Conservation (phyloP, 1,140 invertebrate species). For the Archegozetes longisetosus region DNA sequence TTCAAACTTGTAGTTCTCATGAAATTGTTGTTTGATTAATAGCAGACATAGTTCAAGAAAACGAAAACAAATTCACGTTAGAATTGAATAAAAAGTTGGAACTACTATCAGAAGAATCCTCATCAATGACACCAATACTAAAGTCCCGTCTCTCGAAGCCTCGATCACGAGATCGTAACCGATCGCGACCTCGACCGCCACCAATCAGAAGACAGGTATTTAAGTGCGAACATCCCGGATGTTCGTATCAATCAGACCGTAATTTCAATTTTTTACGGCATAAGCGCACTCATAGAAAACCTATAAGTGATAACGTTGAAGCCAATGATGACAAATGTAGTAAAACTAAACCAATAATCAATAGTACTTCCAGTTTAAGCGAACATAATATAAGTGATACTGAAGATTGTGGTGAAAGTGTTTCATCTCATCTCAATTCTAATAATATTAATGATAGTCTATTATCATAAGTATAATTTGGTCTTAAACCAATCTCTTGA, state of each 20-base stretch:
- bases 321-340: not conserved
- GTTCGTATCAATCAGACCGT: conserved; percentile 11
- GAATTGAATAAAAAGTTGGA: not conserved
- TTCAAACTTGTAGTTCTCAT: too few species aligned
- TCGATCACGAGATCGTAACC: not conserved
- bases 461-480: too few species aligned
- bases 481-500: too few species aligned
- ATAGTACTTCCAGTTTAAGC: too few species aligned
- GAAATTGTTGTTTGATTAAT: not conserved
- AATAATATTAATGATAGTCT: too few species aligned
- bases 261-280: conserved; percentile 13
- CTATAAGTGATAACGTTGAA: not conserved
- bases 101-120: not conserved
- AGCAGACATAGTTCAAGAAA: not conserved
- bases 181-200: not conserved
- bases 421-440: too few species aligned
- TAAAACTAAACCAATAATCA: too few species aligned
- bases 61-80: not conserved
- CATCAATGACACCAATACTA: not conserved
- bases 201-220: conserved; percentile 4
- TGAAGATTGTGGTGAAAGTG: too few species aligned
- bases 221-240: conserved; percentile 6
- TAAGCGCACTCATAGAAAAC: conserved; percentile 8
- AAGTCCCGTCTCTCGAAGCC: not conserved
- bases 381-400: too few species aligned